phyloP scores from a whole-genome alignment of 2,797 vertebrate species.

The Xyrichtys novacula region DNA sequence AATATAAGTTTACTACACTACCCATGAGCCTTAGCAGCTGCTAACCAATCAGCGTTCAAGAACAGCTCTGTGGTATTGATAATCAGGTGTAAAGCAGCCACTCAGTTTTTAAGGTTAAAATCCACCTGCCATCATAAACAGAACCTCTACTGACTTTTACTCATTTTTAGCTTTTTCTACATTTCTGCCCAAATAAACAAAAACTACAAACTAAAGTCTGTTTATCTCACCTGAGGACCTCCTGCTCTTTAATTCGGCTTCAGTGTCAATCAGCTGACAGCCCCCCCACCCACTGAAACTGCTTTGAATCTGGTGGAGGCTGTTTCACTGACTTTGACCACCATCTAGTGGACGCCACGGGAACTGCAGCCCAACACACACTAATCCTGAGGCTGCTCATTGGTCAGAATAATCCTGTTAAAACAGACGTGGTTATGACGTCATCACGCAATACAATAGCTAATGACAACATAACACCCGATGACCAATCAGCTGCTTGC shows the following conservation, averaged over 20 bases:
- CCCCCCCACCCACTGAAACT: no score
- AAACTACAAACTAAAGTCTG: no score
- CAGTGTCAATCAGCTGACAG: neutral
- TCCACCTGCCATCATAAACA: neutral
- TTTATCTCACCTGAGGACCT: no score
- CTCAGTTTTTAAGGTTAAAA: no score
- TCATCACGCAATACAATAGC: no score
- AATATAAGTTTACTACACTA: neutral
- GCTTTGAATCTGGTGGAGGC: no score
- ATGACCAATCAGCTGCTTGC: conserved; percentile 10
- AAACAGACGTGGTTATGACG: neutral
- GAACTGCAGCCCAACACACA: neutral
- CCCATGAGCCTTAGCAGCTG: conserved; percentile 5
- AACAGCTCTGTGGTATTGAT: neutral
- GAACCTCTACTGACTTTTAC: neutral
- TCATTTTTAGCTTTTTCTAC: no score
- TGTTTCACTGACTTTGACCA: neutral
- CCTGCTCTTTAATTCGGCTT: neutral
- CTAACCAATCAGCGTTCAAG: neutral
- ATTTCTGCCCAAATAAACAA: no score
- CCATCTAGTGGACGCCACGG: neutral
- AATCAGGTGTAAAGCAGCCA: no score
- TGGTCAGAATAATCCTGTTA: conserved; percentile 9
- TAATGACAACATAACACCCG: neutral
- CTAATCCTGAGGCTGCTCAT: neutral